Conservation (phyloP, 1,140 invertebrate species). For the Drosophila oshimai region DNA sequence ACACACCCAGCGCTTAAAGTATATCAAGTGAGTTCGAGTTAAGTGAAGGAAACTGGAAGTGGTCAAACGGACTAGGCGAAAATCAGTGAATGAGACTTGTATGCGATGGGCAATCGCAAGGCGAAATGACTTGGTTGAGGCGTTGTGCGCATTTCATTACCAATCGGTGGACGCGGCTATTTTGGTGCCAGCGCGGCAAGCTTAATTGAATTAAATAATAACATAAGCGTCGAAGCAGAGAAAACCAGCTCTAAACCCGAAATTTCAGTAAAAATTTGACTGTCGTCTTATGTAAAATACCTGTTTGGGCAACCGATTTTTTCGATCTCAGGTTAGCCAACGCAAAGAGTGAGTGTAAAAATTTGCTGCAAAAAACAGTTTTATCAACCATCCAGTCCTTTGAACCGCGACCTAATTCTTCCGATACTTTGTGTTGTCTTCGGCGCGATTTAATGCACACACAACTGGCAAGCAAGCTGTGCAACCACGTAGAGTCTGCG, state of each 20-base stretch:
- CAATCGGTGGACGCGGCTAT: background rate
- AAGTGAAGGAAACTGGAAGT: background rate
- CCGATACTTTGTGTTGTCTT: background rate
- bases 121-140: slow-evolving; percentile 7
- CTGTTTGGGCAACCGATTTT: slow-evolving; percentile 29
- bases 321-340: slow-evolving; percentile 14
- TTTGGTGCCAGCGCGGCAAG: slow-evolving; percentile 55
- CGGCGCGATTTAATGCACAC: background rate
- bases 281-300: slow-evolving; percentile 68
- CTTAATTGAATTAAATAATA: slow-evolving; percentile 62
- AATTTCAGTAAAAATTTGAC: slow-evolving; percentile 44
- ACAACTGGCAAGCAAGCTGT: slow-evolving; percentile 23
- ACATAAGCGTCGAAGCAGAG: slow-evolving; percentile 10
- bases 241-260: slow-evolving; percentile 45
- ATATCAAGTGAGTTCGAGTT: slow-evolving; percentile 23
- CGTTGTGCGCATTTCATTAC: slow-evolving; percentile 28
- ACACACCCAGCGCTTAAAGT: background rate
- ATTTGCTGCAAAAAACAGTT: background rate
- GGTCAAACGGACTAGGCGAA: background rate
- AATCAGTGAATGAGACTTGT: no score
- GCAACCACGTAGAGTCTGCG: slow-evolving; percentile 15
- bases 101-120: slow-evolving; percentile 15
- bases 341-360: background rate
- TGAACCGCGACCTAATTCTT: background rate
- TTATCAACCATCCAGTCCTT: slow-evolving; percentile 1